Base-by-base conservation (phyloP, 2,113 vertebrate species). In the Campylomormyrus numenius region DNA sequence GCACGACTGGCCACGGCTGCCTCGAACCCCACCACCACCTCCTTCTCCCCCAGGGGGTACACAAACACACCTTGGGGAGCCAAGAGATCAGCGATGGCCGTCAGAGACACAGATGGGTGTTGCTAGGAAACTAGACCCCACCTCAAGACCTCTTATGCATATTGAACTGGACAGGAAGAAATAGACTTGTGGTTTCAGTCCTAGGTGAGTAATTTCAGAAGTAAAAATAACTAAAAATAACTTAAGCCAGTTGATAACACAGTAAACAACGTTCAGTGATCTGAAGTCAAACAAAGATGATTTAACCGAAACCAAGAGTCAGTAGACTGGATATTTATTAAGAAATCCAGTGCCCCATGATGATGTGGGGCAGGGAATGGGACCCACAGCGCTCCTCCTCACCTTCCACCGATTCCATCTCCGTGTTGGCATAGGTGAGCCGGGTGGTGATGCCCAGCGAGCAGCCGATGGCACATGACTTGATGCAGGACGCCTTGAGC, bases 41-140 rank as follows among this genome's bases (percentile, higher is more conserved):
- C 98, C 0, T 96, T 97, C 92, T 99, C 98, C 7, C 96, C 96
- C 77, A 99, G 96, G 0, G 97, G 98, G 94, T 99, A 99, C 93
- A 99, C 95, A 93, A 99, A 99, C 90, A 99, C 93, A 42, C 98
- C 98, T 99, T 91, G 15, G 27, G 7, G 88, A 27, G 27, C 45
- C 49, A 31, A 48, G 13, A 15, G 4, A 1, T 15, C 74, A 80
- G 17, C 8, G 74, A 42, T 1, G 17, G 15, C 17, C 1, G 0
- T 80, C 74, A 80, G 13, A 77, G 74, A 17, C 74, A 80, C 3
- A 15, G 35, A 39, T 80, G 74, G 35, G 74, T 42, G 74, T 80
- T 80, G 35, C 35, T 80, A 80, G 74, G 74, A 80, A 80, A 80
- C 35, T 80, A 19, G 74, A 39, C 15, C 35, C 74, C 74, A 6